Evolutionary conservation across 35 echinoderm and acorn worm genomes (phyloP), one percentile per base, ranked within the genome.

Genomic region (Apostichopus japonicus): DNA sequence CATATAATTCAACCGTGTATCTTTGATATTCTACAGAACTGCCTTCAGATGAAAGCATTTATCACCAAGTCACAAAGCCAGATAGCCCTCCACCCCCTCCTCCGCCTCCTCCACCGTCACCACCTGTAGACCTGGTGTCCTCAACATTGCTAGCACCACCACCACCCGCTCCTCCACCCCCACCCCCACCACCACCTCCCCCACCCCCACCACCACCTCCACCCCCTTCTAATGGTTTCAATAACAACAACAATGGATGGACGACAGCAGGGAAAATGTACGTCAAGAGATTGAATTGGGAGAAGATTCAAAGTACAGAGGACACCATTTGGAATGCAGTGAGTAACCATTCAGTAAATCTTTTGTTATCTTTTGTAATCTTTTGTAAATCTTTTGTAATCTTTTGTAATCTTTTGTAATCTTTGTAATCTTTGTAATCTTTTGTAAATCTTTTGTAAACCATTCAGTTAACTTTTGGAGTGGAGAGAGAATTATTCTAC

Each of bases 291-390:
- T 87, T 99, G 54, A 99, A 99, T 72, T 99, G 97, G 97, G 97
- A 99, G 80, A 99, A 99, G 63, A 56, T 99, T 33, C 93, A 94
- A 56, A 92, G 94, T 70, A 99, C 97, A 80, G 93, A 99, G 63
- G 96, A 99, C 71, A 99, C 97, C 14, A 94, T 99, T 16, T 99
- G 97, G 97, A 96, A 95, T 92, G 91, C 91, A 94, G 97, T 99
- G 87, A 95, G 95, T 90, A 4, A 44, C 33, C 11, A 10, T 80
- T 58, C 53, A 55, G 33, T 44, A 44, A 44, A 44, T 44, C 33
- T 44, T 44, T n/a, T n/a, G n/a, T n/a, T 57, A 23, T 77, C 4
- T 77, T 77, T 77, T 77, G 75, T 4, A 6, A 77, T 23, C 5
- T 77, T 77, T n/a, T 77, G 75, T n/a, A n/a, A n/a, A n/a, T n/a